Conservation (phyloP, 2,113 vertebrate species). For the Dipodomys ordii region DNA sequence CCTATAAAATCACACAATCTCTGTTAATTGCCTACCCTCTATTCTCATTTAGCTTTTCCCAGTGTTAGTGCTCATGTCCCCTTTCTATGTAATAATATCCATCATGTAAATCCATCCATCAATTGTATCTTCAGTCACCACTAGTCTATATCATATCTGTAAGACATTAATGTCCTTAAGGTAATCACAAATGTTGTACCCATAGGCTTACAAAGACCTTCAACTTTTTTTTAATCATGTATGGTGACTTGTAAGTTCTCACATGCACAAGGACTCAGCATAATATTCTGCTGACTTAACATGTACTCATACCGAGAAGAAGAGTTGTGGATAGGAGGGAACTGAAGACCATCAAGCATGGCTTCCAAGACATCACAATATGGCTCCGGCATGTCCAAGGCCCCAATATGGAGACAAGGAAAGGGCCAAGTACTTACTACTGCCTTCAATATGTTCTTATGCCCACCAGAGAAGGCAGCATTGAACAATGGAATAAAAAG, state of each 20-base stretch:
- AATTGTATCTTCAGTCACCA: background rate
- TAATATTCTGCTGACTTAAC: background rate
- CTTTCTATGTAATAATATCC: background rate
- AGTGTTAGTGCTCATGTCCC: background rate
- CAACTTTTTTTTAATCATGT: background rate
- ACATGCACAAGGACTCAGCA: background rate
- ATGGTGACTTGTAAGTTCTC: background rate
- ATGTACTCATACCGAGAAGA: slow-evolving; percentile 32
- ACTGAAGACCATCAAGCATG: slow-evolving; percentile 50
- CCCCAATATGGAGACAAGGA: slow-evolving; percentile 53
- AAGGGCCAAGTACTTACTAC: slow-evolving; percentile 61
- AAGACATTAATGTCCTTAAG: background rate
- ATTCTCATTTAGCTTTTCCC: background rate
- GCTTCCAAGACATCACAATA: slow-evolving; percentile 34
- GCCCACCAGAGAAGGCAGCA: slow-evolving; percentile 24
- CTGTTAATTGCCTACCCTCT: background rate
- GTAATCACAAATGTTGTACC: background rate
- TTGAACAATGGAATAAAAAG: slow-evolving; percentile 52
- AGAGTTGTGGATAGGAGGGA: background rate
- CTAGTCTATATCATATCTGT: background rate
- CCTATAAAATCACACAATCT: background rate
- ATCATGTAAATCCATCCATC: background rate
- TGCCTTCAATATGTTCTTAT: slow-evolving; percentile 4
- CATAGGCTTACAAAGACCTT: background rate
- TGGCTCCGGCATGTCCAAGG: background rate